Evolutionary conservation across 2,797 vertebrate species (phyloP), one percentile per base, ranked within the genome.

Genomic region (Tragopan temminckii): DNA sequence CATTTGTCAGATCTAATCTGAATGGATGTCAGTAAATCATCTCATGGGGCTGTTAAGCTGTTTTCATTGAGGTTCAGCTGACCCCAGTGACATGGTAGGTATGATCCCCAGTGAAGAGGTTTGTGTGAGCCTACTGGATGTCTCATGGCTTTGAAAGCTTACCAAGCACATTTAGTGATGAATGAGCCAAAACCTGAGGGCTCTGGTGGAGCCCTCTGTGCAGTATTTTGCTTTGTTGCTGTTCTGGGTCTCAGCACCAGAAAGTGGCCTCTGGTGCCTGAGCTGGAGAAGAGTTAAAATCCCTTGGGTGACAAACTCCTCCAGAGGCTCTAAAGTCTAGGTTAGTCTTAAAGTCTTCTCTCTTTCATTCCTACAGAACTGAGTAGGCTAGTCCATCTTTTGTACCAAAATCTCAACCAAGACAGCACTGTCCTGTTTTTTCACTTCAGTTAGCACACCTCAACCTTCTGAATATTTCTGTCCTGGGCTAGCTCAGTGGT

Each of bases 401-500:
- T 46, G 16, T 88, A 35, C 17, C 4, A 4, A 48, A 35, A 53
- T 31, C 52, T 67, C 13, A 79, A 81, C 63, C 2, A 1, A 5
- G 15, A 42, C 3, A 11, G 33, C 24, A 6, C 35, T 71, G 46
- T 1, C 0, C 9, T 42, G 23, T 13, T 11, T 16, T 24, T 4
- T 7, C 2, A 1, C 70, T 78, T 63, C 5, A 15, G 1, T 61
- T 52, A 85, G 11, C 21, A 70, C 0, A 1, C 52, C 4, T 46
- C 13, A 43, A 10, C 6, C 5, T 61, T 50, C 11, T 35, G n/a
- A 80, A 50, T 13, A 29, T 83, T 83, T 59, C 40, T 75, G 31
- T 80, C 24, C 16, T 35, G 12, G 0, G 0, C 25, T 11, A 67
- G 27, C n/a, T 45, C 42, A 59, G 0, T 20, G 3, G 8, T 75